phyloP scores from a whole-genome alignment of 2,113 vertebrate species.

The Planiliza haematocheilus region DNA sequence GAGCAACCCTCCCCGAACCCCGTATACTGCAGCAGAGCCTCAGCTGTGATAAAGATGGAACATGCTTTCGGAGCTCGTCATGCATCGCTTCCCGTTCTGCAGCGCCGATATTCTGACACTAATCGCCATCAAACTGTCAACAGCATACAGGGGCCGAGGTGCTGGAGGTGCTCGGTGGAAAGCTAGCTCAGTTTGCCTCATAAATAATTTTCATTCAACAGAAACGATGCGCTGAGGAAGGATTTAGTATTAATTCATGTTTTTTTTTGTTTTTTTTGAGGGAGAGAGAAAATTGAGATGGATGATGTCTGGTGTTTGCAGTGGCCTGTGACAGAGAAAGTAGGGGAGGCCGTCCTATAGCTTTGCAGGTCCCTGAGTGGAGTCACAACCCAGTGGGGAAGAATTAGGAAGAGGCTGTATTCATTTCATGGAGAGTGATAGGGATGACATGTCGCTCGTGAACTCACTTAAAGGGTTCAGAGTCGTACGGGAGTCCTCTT shows the following conservation, averaged over 20 bases:
- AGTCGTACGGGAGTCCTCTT: slow-evolving; percentile 11
- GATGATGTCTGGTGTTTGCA: slow-evolving; percentile 57
- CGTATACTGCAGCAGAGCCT: slow-evolving; percentile 64
- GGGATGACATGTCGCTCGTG: slow-evolving; percentile 41
- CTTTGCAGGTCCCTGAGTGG: slow-evolving; percentile 4
- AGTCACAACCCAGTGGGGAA: slow-evolving; percentile 30
- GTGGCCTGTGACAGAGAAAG: background rate
- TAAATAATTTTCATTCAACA: slow-evolving; percentile 75
- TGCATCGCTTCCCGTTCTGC: slow-evolving; percentile 76
- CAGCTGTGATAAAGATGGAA: slow-evolving; percentile 81
- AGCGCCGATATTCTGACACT: slow-evolving; percentile 76
- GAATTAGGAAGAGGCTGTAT: slow-evolving; percentile 51
- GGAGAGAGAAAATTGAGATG: slow-evolving; percentile 70
- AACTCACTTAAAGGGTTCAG: slow-evolving; percentile 30
- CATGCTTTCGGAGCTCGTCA: slow-evolving; percentile 73
- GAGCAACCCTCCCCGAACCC: background rate
- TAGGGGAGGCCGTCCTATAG: slow-evolving; percentile 8
- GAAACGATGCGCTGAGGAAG: slow-evolving; percentile 61
- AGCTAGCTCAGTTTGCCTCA: slow-evolving; percentile 62
- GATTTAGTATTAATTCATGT: slow-evolving; percentile 74
- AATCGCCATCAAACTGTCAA: slow-evolving; percentile 80
- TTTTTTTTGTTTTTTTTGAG: slow-evolving; percentile 43
- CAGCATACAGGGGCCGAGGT: slow-evolving; percentile 52
- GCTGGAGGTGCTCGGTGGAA: slow-evolving; percentile 6
- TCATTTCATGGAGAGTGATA: slow-evolving; percentile 41